A percentile compares a stretch with the other conserved stretches of the same genome.
Evolutionary conservation across 2,113 vertebrate genomes (phyloP).

Genomic region (Equus quagga): DNA sequence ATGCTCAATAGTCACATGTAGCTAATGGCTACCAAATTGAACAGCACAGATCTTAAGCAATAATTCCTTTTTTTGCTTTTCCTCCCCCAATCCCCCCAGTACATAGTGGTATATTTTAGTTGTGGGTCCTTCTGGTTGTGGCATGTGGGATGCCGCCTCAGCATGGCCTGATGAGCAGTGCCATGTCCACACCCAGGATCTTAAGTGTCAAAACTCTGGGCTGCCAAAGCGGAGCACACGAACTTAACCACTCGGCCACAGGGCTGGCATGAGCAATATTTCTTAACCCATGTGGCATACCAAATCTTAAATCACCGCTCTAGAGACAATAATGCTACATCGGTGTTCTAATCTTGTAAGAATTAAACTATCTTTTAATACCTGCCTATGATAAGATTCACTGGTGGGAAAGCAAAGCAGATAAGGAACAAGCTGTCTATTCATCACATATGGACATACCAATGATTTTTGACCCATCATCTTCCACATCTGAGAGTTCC

Average conservation of each 20-base stretch:
- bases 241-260: no score
- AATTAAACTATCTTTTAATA: not conserved
- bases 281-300: not conserved
- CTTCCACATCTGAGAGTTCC: slow-evolving; percentile 97
- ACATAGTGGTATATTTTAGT: no score
- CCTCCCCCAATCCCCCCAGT: no score
- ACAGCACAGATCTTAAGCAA: not conserved
- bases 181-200: no score
- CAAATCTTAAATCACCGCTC: not conserved
- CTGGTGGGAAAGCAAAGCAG: not conserved
- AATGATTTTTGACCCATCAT: slow-evolving; percentile 87
- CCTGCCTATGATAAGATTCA: not conserved
- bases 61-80: not conserved
- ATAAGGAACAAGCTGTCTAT: not conserved
- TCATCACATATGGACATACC: slow-evolving; percentile 84
- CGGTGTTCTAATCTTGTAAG: not conserved
- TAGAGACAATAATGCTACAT: not conserved
- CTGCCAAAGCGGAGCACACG: no score
- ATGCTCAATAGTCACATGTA: not conserved
- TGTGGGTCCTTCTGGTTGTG: no score
- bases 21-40: not conserved
- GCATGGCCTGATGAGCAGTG: no score
- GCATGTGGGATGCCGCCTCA: no score
- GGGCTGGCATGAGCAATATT: not conserved
- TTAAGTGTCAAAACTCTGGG: no score